Evolutionary conservation across 2,888 invertebrate species (phyloP).

Genomic region (Eupithecia dodoneata): DNA sequence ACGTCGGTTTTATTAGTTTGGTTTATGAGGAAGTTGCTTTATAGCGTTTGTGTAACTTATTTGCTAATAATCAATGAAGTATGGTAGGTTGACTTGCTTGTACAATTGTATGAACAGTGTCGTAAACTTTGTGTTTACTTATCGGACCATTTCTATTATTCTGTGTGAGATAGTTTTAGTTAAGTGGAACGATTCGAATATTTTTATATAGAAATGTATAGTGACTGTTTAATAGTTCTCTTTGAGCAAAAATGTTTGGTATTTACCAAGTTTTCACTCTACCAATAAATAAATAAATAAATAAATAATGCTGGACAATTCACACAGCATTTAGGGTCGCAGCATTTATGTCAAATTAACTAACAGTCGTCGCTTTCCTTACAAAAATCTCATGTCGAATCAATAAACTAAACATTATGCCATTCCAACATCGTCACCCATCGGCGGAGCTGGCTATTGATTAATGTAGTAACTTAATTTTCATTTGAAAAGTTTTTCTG

Average conservation of each 20-base stretch:
- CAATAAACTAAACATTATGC: no score
- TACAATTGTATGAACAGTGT: neutral
- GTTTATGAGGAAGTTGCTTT: neutral
- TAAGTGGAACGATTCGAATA: neutral
- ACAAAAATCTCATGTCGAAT: neutral
- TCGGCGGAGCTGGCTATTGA: neutral
- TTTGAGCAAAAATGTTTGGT: neutral
- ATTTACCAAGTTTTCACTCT: neutral
- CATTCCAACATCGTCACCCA: neutral
- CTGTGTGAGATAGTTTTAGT: neutral
- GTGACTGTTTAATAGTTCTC: neutral
- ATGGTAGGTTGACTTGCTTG: neutral
- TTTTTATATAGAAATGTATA: neutral
- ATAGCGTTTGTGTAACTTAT: neutral
- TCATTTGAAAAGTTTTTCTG: neutral
- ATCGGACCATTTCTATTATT: neutral
- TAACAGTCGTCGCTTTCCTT: neutral
- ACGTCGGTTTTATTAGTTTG: neutral
- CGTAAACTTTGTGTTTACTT: neutral
- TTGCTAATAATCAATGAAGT: neutral
- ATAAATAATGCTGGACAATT: no score
- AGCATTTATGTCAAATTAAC: neutral
- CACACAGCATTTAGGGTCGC: neutral
- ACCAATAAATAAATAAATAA: neutral
- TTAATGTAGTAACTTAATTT: neutral